Conservation (phyloP, 2,797 vertebrate species). For the Coendou prehensilis region DNA sequence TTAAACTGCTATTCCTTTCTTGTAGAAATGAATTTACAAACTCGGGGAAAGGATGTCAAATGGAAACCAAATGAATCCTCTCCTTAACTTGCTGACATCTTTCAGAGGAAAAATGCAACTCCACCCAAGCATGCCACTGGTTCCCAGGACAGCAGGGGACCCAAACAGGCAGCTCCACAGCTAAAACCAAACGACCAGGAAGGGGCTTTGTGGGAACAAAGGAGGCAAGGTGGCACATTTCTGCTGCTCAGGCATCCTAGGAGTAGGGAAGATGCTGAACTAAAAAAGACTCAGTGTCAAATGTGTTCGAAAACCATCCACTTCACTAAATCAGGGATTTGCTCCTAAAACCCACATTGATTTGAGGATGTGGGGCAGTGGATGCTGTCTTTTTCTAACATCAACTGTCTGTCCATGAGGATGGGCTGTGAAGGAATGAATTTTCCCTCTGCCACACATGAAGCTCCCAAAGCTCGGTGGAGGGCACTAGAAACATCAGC, state of each 20-base stretch:
- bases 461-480: background rate
- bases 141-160: background rate
- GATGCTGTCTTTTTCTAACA: background rate
- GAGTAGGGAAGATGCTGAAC: background rate
- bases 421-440: background rate
- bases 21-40: background rate
- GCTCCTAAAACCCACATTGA: slow-evolving; percentile 36
- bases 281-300: slow-evolving; percentile 28
- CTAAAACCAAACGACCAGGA: background rate
- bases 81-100: background rate
- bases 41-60: background rate
- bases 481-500: slow-evolving; percentile 62
- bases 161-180: background rate
- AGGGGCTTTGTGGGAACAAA: background rate
- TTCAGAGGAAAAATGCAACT: background rate
- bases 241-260: background rate
- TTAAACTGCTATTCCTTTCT: background rate
- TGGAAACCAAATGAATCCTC: background rate
- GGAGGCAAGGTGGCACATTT: background rate
- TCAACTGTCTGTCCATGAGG: slow-evolving; percentile 54
- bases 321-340: slow-evolving; percentile 63
- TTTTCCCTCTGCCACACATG: background rate
- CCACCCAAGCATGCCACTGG: fast-evolving
- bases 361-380: background rate
- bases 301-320: slow-evolving; percentile 33